Evolutionary conservation across 2,797 vertebrate genomes (phyloP).

Genomic region (Salarias fasciatus): DNA sequence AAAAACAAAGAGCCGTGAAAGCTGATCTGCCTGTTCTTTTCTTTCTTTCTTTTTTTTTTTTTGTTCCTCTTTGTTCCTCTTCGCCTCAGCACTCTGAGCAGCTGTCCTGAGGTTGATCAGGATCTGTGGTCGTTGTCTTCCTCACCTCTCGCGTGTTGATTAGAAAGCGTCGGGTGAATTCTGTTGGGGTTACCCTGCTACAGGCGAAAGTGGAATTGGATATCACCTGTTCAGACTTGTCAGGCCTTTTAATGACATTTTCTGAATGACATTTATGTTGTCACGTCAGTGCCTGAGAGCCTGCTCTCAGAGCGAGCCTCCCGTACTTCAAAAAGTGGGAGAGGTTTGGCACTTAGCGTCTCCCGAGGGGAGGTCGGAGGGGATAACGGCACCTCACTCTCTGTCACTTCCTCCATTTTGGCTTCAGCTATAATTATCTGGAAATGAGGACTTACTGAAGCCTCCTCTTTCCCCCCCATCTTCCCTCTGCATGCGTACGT

Average conservation of each 20-base stretch:
- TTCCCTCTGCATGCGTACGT: not conserved
- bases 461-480: constrained; percentile 20
- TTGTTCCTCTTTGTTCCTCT: constrained; percentile 52
- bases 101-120: constrained; percentile 60
- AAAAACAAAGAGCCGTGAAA: constrained; percentile 71
- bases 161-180: constrained; percentile 37
- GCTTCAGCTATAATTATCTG: constrained; percentile 77
- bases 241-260: constrained; percentile 40
- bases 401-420: constrained; percentile 71
- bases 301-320: constrained; percentile 41
- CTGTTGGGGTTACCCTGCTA: constrained; percentile 18
- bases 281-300: constrained; percentile 36
- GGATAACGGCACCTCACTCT: constrained; percentile 62
- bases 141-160: constrained; percentile 47
- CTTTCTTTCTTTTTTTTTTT: constrained; percentile 57
- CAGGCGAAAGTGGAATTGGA: constrained; percentile 29
- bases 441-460: constrained; percentile 59
- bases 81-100: constrained; percentile 50
- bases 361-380: constrained; percentile 49
- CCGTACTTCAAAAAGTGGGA: constrained; percentile 36
- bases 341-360: constrained; percentile 51
- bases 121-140: constrained; percentile 27
- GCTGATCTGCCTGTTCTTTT: constrained; percentile 65
- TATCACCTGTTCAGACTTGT: constrained; percentile 53
- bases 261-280: constrained; percentile 38